Conservation (phyloP, 2,113 vertebrate species). For the Coptodon rendalli region DNA sequence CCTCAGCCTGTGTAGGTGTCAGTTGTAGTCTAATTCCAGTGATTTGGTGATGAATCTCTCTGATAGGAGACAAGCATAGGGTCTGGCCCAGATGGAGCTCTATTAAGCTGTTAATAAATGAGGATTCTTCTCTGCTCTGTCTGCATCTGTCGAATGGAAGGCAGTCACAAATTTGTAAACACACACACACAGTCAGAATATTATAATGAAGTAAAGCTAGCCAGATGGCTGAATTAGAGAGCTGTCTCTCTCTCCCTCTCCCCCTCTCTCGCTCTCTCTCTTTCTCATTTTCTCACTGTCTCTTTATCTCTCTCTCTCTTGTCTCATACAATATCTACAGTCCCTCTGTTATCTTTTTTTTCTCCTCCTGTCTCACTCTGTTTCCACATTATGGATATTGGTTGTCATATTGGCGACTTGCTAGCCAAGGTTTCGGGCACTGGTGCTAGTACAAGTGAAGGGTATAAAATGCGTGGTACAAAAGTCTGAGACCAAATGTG, state of each 20-base stretch:
- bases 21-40: constrained; percentile 74
- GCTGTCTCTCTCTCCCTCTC: constrained; percentile 4
- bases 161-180: constrained; percentile 73
- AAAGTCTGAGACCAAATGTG: background rate
- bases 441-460: background rate
- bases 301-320: background rate
- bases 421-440: background rate
- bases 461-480: background rate
- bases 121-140: constrained; percentile 75
- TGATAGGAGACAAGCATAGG: constrained; percentile 79
- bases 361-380: background rate
- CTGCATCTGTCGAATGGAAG: constrained; percentile 86
- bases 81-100: constrained; percentile 83
- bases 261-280: background rate
- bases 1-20: constrained; percentile 57
- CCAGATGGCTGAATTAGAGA: constrained; percentile 85
- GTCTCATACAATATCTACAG: background rate
- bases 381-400: constrained; percentile 23
- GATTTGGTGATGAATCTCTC: constrained; percentile 73
- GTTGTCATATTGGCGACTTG: background rate
- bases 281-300: background rate
- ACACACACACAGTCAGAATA: constrained; percentile 71
- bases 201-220: constrained; percentile 82
- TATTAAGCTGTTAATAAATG: constrained; percentile 89
- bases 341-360: background rate